A percentile compares a stretch with the other conserved stretches of the same genome.
phyloP scores from a whole-genome alignment of 2,113 vertebrate species.

The Psephotus haematonotus region DNA sequence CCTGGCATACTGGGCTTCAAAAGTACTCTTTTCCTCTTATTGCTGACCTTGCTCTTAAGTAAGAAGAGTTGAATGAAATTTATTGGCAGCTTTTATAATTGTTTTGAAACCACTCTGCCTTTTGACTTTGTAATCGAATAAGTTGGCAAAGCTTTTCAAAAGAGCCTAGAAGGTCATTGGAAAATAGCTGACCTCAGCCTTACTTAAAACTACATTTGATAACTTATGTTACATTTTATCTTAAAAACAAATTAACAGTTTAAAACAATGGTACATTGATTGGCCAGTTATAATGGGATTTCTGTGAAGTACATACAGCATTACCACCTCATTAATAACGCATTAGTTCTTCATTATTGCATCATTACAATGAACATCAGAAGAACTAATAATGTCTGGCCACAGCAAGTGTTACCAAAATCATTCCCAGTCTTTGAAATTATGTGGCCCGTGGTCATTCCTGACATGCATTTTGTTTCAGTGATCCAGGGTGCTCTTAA shows the following conservation, averaged over 20 bases:
- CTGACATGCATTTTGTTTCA: neutral
- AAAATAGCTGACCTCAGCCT: conserved; percentile 31
- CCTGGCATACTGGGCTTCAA: neutral
- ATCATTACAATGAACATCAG: neutral
- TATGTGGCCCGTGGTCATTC: neutral
- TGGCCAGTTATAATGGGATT: conserved; percentile 14
- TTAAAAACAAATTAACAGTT: conserved; percentile 44
- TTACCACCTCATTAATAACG: conserved; percentile 27
- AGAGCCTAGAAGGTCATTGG: neutral
- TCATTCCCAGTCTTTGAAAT: neutral
- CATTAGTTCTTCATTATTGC: conserved; percentile 5
- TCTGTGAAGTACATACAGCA: neutral
- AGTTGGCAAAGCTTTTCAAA: conserved; percentile 39
- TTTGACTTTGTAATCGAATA: neutral
- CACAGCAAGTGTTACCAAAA: neutral
- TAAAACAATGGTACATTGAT: conserved; percentile 5
- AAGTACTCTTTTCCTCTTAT: neutral
- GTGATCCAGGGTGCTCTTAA: neutral
- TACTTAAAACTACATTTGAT: conserved; percentile 13
- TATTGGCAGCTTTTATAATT: conserved; percentile 67
- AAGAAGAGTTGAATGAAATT: conserved; percentile 19
- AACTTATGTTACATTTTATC: neutral
- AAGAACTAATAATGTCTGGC: neutral
- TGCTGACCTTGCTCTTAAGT: conserved; percentile 36
- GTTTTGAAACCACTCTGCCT: conserved; percentile 52